Evolutionary conservation across 2,113 vertebrate species (phyloP).

Genomic region (Pomatorhinus ruficollis): DNA sequence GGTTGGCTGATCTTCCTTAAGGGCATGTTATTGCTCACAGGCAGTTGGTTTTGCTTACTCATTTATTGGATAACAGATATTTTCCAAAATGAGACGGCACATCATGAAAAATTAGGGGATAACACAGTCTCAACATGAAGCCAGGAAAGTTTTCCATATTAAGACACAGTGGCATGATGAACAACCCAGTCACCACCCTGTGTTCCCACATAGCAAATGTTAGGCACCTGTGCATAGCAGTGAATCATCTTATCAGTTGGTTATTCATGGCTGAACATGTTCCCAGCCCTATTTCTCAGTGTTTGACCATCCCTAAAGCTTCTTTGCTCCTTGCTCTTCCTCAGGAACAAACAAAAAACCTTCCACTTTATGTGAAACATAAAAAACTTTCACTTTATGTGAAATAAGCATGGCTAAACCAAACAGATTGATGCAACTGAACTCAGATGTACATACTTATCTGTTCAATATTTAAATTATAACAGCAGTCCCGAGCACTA

Average conservation of each 20-base stretch:
- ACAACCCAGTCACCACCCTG: conserved; percentile 30
- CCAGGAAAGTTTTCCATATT: conserved; percentile 1
- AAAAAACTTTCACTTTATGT: neutral
- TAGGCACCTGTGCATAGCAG: conserved; percentile 48
- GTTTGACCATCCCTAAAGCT: neutral
- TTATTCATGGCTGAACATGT: conserved; percentile 14
- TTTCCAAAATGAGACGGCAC: conserved; percentile 4
- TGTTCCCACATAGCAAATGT: conserved; percentile 57
- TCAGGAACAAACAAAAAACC: neutral
- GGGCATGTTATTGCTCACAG: neutral
- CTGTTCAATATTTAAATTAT: neutral
- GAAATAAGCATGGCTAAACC: neutral
- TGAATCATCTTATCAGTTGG: conserved; percentile 37
- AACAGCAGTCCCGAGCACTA: fast-evolving
- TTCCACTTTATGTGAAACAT: neutral
- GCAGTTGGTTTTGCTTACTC: conserved; percentile 19
- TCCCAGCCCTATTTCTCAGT: neutral
- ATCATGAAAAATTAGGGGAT: conserved; percentile 1
- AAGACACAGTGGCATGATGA: conserved; percentile 30
- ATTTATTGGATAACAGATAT: neutral
- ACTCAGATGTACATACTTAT: neutral
- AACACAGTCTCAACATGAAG: neutral
- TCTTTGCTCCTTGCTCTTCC: neutral
- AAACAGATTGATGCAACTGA: neutral
- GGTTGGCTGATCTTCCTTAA: neutral